phyloP scores from a whole-genome alignment of 2,797 vertebrate genomes.

The Malurus leucopterus region DNA sequence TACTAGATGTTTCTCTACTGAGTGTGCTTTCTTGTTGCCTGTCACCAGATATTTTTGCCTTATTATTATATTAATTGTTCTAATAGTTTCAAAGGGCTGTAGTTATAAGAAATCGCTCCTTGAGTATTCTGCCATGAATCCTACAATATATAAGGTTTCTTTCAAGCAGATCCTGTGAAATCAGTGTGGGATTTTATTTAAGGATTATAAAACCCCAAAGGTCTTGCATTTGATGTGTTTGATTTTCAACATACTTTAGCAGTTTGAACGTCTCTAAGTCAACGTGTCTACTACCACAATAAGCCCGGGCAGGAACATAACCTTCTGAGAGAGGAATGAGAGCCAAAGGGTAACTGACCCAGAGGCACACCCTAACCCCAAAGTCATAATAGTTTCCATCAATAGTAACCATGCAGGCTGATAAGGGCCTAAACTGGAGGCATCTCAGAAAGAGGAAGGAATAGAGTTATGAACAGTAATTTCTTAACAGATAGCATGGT shows the following conservation, averaged over 20 bases:
- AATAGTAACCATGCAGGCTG: accelerated
- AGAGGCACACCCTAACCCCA: neutral
- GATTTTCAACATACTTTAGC: neutral
- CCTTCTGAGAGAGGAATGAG: neutral
- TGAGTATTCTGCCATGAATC: neutral
- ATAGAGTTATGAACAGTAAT: neutral
- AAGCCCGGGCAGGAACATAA: neutral
- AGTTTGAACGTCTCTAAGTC: neutral
- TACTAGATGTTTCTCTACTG: neutral
- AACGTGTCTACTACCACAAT: neutral
- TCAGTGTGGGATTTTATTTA: neutral
- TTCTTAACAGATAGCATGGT: neutral
- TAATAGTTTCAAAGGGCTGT: neutral
- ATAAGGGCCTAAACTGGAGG: neutral
- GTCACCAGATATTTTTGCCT: neutral
- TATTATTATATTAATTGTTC: neutral
- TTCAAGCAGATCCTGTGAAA: neutral
- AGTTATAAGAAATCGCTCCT: neutral
- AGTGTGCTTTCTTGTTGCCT: neutral
- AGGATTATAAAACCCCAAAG: neutral
- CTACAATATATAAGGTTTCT: neutral
- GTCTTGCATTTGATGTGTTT: neutral
- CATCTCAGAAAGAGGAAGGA: neutral
- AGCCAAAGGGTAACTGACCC: neutral
- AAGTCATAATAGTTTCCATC: neutral